Base-by-base conservation (phyloP, 2,888 invertebrate species). In the Heterodera filipjevi region DNA sequence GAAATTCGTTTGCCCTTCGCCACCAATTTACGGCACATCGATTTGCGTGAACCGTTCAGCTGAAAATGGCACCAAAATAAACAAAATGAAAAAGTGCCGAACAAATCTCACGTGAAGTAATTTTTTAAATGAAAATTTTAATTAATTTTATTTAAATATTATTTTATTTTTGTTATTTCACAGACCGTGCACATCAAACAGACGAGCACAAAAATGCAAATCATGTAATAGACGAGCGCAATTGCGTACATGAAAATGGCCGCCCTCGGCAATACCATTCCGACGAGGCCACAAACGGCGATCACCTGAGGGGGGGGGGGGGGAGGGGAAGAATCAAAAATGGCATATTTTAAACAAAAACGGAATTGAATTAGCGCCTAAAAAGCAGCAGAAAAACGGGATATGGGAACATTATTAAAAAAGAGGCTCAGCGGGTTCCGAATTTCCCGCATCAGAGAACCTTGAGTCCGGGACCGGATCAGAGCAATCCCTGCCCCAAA, bases 151-250 rank as follows among this genome's bases (percentile, higher is more conserved):
- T 32, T 35, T 3, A 33, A 2, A 10, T 8, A 6, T 16, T 14
- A 14, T 68, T 32, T 33, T 35, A 64, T 2, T 32, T 27, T 32
- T 0, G 12, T 33, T 2, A 66, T 22, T 53, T 8, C n/a, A 30
- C 32, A 32, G 32, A 75, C 75, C 72, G 85, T 87, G 79, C 86
- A 86, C 68, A 89, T 82, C 5, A 88, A 81, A 1, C 87, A 84
- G 39, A 88, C 86, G 66, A 85, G 82, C 8, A 89, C 85, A 80
- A 89, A 88, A 19, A 88, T 82, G 79, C 87, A 87, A 33, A 89
- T 81, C 88, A 88, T 88, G 80, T 86, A 86, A 77, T 88, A 87
- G 84, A 87, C 88, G 32, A 88, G 77, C 14, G 88, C 87, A 53
- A 86, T 84, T 3, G 88, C 86, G 79, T 89, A 89, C 14, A 88